Percentiles rank a stretch among this genome's conserved stretches.
phyloP scores from a whole-genome alignment of 2,113 vertebrate genomes.

The Vulpes ferrilata region DNA sequence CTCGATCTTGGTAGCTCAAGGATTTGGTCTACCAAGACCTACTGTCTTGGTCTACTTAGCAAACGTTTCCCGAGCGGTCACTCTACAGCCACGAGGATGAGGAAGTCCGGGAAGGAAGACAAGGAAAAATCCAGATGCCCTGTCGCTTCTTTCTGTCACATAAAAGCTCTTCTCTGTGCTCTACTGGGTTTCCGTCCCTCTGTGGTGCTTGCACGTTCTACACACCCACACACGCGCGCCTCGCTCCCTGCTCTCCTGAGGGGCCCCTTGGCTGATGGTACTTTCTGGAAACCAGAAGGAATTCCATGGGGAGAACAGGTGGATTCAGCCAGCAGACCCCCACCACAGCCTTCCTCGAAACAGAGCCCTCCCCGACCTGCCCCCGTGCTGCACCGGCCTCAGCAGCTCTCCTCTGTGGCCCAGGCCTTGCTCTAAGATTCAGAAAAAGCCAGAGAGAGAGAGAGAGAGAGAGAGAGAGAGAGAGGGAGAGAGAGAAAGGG shows the following conservation, averaged over 20 bases:
- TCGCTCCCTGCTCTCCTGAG: background rate
- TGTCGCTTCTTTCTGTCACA: background rate
- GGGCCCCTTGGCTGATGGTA: background rate
- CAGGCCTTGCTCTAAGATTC: background rate
- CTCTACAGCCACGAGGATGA: background rate
- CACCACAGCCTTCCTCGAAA: background rate
- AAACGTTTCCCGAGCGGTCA: background rate
- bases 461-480: background rate
- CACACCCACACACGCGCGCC: background rate
- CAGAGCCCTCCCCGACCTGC: background rate
- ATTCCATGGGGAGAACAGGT: background rate
- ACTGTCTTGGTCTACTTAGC: no score
- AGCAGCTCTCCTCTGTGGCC: background rate
- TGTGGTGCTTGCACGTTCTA: no score
- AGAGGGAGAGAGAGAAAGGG: background rate
- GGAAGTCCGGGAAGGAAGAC: background rate
- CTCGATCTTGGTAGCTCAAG: no score
- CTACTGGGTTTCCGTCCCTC: background rate
- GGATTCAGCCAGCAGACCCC: background rate
- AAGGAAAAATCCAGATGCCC: background rate
- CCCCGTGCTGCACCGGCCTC: background rate
- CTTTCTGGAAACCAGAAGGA: conserved; percentile 32
- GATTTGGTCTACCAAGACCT: no score
- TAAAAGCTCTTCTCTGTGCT: background rate
- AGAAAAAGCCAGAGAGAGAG: conserved; percentile 16